Percentiles rank a stretch among this genome's conserved stretches.
Evolutionary conservation across 1,140 invertebrate species (phyloP).

Genomic region (Neuroterus valhalla): DNA sequence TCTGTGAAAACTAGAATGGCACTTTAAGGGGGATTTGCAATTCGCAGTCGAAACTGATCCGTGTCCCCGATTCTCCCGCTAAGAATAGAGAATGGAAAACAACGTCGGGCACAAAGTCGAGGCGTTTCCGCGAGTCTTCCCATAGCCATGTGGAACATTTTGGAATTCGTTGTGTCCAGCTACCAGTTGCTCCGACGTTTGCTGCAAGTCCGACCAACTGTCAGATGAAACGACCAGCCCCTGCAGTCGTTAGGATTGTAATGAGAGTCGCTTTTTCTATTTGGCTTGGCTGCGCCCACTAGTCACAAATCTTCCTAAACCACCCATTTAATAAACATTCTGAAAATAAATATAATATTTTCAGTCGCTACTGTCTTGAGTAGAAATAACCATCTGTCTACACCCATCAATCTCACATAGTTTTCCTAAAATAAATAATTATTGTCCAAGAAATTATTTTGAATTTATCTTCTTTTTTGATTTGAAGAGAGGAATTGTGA

Average conservation of each 20-base stretch:
- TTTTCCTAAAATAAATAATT: too few species aligned
- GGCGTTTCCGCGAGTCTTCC: constrained; percentile 26
- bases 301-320: background rate
- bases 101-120: constrained; percentile 23
- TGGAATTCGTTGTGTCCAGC: background rate
- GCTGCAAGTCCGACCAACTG: background rate
- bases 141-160: constrained; percentile 22
- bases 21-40: constrained; percentile 24
- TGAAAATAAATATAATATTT: background rate
- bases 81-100: constrained; percentile 27
- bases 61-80: constrained; percentile 22
- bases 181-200: constrained; percentile 10
- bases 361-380: background rate
- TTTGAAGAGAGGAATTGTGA: background rate
- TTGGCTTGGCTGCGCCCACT: background rate
- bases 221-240: background rate
- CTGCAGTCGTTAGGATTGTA: constrained; percentile 17
- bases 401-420: too few species aligned
- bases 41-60: constrained; percentile 29
- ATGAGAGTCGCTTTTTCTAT: constrained; percentile 23
- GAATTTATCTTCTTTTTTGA: background rate
- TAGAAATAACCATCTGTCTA: too few species aligned
- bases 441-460: too few species aligned
- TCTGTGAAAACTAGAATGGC: constrained; percentile 13
- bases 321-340: constrained; percentile 1